Conservation (phyloP, 1,140 invertebrate genomes). For the Drosophila nannoptera region DNA sequence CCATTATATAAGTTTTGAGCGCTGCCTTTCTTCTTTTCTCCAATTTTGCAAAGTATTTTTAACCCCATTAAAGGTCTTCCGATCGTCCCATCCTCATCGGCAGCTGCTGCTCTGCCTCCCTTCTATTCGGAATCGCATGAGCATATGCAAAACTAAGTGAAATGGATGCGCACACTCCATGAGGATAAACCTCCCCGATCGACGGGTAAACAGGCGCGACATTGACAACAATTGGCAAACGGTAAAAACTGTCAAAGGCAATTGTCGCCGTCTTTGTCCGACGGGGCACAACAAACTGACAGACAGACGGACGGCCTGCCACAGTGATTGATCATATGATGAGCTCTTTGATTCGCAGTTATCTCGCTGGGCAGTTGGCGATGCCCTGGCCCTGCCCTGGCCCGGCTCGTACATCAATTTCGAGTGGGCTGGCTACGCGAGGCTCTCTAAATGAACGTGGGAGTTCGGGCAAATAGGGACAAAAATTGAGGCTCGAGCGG, state of each 20-base stretch:
- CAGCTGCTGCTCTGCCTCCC: slow-evolving; percentile 46
- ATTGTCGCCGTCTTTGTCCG: slow-evolving; percentile 65
- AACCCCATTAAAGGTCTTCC: slow-evolving; percentile 3
- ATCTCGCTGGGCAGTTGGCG: not conserved
- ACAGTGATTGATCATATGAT: slow-evolving; percentile 64
- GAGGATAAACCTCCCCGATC: slow-evolving; percentile 18
- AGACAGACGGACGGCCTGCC: slow-evolving; percentile 19
- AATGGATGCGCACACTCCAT: slow-evolving; percentile 35
- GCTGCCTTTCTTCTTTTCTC: not conserved
- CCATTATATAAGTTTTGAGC: not conserved
- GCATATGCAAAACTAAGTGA: slow-evolving; percentile 42
- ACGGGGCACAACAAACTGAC: slow-evolving; percentile 50
- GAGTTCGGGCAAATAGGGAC: slow-evolving; percentile 41
- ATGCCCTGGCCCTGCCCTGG: not conserved
- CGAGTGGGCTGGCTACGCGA: slow-evolving; percentile 42
- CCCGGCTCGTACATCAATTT: slow-evolving; percentile 48
- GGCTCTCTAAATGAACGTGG: slow-evolving; percentile 62
- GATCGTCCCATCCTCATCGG: slow-evolving; percentile 47
- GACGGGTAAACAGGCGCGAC: slow-evolving; percentile 41
- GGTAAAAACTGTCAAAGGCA: slow-evolving; percentile 71
- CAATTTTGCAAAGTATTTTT: not conserved
- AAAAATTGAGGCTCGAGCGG: too few relatives aligned
- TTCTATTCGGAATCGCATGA: slow-evolving; percentile 16
- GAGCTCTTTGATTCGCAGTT: slow-evolving; percentile 29
- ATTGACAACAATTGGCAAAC: slow-evolving; percentile 63